Evolutionary conservation across 2,797 vertebrate genomes (phyloP).

Genomic region (Eospalax fontanierii): DNA sequence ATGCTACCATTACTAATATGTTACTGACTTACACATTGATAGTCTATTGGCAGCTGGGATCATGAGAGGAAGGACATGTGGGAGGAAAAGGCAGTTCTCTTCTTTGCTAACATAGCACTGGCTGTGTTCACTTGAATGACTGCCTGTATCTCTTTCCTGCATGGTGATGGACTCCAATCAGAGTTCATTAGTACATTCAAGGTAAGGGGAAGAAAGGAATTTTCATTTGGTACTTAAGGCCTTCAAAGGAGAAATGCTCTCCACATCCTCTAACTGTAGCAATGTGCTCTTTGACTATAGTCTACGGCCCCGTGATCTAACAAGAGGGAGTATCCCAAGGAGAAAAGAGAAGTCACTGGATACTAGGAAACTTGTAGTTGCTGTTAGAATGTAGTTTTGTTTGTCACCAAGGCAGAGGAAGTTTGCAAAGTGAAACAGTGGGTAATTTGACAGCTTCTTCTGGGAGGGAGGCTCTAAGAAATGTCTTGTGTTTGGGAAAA

Average conservation of each 20-base stretch:
- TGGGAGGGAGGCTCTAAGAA: conserved; percentile 38
- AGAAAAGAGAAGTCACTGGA: conserved; percentile 53
- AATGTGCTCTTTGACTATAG: background rate
- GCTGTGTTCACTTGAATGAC: background rate
- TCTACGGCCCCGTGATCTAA: conserved; percentile 33
- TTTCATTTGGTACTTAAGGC: conserved; percentile 16
- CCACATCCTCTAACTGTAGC: background rate
- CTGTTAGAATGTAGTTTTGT: conserved; percentile 69
- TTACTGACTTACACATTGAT: background rate
- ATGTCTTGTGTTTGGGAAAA: conserved; percentile 36
- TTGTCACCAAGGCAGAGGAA: conserved; percentile 64
- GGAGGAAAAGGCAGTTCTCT: background rate
- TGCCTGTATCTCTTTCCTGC: background rate
- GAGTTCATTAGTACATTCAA: background rate
- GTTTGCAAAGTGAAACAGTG: conserved; percentile 59
- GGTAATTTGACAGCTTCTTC: conserved; percentile 63
- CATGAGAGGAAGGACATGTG: background rate
- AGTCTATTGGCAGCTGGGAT: no score
- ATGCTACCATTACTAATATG: background rate
- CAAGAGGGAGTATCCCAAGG: conserved; percentile 41
- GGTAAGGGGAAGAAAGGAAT: background rate
- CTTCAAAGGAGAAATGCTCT: background rate
- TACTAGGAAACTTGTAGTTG: conserved; percentile 62
- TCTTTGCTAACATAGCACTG: background rate
- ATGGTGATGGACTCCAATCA: background rate